Conservation (phyloP, 2,888 invertebrate genomes). For the Eristalinus aeneus region DNA sequence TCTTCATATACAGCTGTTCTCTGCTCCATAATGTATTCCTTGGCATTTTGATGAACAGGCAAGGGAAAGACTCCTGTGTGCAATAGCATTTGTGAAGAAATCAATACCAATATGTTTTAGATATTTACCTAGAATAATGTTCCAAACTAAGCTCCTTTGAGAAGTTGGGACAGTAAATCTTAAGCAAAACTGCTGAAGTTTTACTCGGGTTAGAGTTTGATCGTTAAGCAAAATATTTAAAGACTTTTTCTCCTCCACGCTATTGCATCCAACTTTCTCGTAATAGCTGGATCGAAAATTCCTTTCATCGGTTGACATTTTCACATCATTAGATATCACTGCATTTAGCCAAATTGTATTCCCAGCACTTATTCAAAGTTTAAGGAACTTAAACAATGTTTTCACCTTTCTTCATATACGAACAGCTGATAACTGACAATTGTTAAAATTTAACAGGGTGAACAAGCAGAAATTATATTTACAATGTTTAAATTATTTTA, state of each 20-base stretch:
- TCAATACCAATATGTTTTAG: not conserved
- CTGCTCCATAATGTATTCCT: conserved; percentile 88
- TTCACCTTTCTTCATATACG: not conserved
- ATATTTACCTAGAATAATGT: conserved; percentile 87
- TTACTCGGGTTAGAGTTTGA: conserved; percentile 88
- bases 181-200: conserved; percentile 91
- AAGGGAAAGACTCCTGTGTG: conserved; percentile 84
- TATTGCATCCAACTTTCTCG: conserved; percentile 93
- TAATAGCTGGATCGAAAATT: conserved; percentile 92
- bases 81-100: not conserved
- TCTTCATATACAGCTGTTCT: conserved; percentile 89
- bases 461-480: not conserved
- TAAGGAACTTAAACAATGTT: not conserved
- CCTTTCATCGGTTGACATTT: conserved; percentile 86
- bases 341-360: not conserved
- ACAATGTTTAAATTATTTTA: not conserved
- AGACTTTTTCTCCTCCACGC: conserved; percentile 94
- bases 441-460: not conserved
- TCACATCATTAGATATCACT: not conserved
- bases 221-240: conserved; percentile 94
- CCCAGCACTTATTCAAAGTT: not conserved
- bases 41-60: conserved; percentile 89
- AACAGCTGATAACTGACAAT: not conserved
- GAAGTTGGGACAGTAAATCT: conserved; percentile 91
- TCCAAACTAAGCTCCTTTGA: conserved; percentile 90